Base-by-base conservation (phyloP, 2,888 invertebrate species). In the Frankliniella fusca region DNA sequence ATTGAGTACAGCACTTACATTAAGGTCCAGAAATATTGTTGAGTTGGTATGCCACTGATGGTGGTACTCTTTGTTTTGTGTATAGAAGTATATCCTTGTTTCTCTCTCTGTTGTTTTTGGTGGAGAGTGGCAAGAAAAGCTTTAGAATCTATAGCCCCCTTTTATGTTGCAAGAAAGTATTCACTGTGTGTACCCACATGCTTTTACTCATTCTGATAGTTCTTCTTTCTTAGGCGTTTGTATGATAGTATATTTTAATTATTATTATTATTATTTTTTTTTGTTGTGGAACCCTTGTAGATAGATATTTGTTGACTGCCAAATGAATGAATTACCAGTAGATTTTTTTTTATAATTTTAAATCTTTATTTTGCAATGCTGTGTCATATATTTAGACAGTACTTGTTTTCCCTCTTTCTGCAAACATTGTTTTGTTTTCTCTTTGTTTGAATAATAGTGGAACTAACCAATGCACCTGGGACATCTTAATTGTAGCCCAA, bases 31-130 rank as follows among this genome's bases (percentile, higher is more conserved):
- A 76, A 27, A 8, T 76, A 9, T 76, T 76, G 70, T 54, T 38
- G 12, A n/a, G 61, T 61, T 61, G 3, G 5, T 38, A 38, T 2
- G 38, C 38, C 38, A 38, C 18, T 61, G 61, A 61, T 76, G 70
- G 23, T 76, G 12, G 0, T 23, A 76, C 27, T 11, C 27, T 23
- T 76, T 76, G 70, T 76, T 76, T 76, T 76, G 27, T 76, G 70
- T 76, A 23, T 27, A 76, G 70, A 76, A 76, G n/a, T 76, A 76
- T 76, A 76, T 76, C 27, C 27, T 76, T 76, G 70, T 76, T 76
- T 76, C 9, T 76, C 12, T 11, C 12, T 7, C 27, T 76, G 23
- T 23, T 76, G n/a, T 76, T 76, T 27, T 76, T n/a, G 23, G 27
- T 23, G 2, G 12, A 27, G 70, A 23, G 27, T 27, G 27, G 11